phyloP scores from a whole-genome alignment of 2,113 vertebrate genomes.

The Pollachius pollachius region DNA sequence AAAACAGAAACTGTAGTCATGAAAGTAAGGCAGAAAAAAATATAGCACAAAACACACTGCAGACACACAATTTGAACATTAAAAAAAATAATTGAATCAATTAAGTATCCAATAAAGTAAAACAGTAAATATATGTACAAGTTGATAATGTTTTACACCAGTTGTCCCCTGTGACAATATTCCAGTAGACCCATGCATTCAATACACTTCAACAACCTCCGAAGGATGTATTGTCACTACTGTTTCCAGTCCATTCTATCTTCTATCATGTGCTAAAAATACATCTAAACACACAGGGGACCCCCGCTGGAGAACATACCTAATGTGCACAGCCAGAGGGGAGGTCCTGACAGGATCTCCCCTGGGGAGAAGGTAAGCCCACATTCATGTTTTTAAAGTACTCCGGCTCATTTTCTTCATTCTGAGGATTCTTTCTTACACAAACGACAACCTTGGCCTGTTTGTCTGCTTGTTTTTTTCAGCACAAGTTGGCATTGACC shows the following conservation, averaged over 20 bases:
- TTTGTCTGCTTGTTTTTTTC: conserved; percentile 41
- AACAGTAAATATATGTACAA: too few relatives aligned
- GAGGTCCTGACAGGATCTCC: conserved; percentile 13
- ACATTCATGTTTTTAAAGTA: not conserved
- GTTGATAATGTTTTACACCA: too few relatives aligned
- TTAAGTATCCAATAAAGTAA: too few relatives aligned
- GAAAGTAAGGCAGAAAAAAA: not conserved
- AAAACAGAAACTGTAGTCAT: not conserved
- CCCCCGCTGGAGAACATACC: conserved; percentile 58
- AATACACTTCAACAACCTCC: too few relatives aligned
- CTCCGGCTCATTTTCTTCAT: not conserved
- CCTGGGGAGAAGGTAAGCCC: conserved; percentile 73
- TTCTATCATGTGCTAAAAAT: conserved; percentile 2
- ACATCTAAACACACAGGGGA: conserved; percentile 61
- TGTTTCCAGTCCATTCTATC: not conserved
- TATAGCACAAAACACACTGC: too few relatives aligned
- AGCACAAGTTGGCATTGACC: conserved; percentile 74
- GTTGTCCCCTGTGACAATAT: too few relatives aligned
- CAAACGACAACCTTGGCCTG: not conserved
- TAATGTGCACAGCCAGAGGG: conserved; percentile 31
- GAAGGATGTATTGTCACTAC: too few relatives aligned
- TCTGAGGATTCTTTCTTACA: not conserved
- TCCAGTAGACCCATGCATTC: too few relatives aligned
- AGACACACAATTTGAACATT: too few relatives aligned
- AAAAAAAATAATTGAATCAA: too few relatives aligned